These are phyloP conservation scores for Morpho helenor DNA, from an alignment of 2,888 invertebrate species.

Conservation along the genomic window DNA sequence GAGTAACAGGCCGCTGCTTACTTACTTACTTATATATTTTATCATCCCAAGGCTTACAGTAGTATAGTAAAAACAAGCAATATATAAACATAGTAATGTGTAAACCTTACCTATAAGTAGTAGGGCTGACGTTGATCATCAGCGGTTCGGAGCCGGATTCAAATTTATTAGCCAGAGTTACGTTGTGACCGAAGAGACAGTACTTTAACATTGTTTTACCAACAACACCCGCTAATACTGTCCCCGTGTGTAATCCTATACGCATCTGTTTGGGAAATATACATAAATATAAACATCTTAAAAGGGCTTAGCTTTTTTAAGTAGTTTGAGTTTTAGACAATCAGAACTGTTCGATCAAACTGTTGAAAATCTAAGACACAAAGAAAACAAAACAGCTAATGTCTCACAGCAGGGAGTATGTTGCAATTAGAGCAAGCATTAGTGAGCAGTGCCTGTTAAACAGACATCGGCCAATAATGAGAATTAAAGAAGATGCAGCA, in stretches of 20 bases:
- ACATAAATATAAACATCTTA: neutral
- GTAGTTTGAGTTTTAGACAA: too few species aligned
- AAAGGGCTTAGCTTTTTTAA: too few species aligned
- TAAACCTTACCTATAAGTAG: constrained; percentile 89
- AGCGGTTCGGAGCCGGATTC: constrained; percentile 96
- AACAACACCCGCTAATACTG: constrained; percentile 95
- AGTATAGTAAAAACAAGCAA: neutral
- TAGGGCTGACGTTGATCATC: constrained; percentile 95
- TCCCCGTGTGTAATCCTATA: constrained; percentile 95
- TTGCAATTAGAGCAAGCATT: too few species aligned
- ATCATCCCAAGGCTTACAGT: neutral
- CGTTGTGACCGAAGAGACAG: constrained; percentile 97
- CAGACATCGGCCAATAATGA: too few species aligned
- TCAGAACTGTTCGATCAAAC: too few species aligned
- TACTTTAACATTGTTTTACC: constrained; percentile 96
- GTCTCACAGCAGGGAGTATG: too few species aligned
- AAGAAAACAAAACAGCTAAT: too few species aligned
- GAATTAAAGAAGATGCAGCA: too few species aligned
- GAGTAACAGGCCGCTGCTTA: too few species aligned
- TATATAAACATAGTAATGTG: neutral
- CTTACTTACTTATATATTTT: too few species aligned
- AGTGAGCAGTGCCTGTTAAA: too few species aligned
- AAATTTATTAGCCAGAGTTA: constrained; percentile 96
- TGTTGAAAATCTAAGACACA: too few species aligned
- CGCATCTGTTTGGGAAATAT: constrained; percentile 85